Conservation (phyloP, 2,888 invertebrate genomes). For the Pterobdella sp. region DNA sequence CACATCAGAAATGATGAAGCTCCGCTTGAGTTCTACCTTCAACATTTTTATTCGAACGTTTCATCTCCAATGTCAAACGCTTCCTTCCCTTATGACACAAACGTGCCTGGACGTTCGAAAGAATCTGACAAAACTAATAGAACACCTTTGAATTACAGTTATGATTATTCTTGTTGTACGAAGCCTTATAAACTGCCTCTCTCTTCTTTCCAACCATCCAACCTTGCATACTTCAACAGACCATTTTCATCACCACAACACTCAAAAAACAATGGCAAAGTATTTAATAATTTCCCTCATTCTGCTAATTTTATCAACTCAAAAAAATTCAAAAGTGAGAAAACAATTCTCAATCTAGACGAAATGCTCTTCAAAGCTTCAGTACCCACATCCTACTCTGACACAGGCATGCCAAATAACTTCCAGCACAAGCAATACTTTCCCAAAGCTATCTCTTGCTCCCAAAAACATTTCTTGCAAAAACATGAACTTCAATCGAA, state of each 20-base stretch:
- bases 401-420: neutral
- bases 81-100: neutral
- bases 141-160: neutral
- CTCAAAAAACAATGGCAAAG: constrained; percentile 52
- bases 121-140: neutral
- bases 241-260: too few species aligned
- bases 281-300: too few species aligned
- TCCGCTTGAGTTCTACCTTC: too few species aligned
- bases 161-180: neutral
- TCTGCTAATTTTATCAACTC: too few species aligned
- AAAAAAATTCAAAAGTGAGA: constrained; percentile 11
- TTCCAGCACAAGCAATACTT: neutral
- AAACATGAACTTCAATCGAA: neutral
- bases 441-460: neutral
- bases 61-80: neutral
- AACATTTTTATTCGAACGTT: too few species aligned
- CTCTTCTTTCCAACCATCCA: neutral
- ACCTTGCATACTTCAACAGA: too few species aligned
- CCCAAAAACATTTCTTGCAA: neutral
- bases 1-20: too few species aligned
- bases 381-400: neutral
- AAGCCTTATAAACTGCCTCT: neutral
- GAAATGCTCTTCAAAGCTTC: neutral
- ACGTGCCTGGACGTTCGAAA: neutral
- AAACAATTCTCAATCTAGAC: neutral